Conservation (phyloP, 2,888 invertebrate species). For the Campoplex capitator region DNA sequence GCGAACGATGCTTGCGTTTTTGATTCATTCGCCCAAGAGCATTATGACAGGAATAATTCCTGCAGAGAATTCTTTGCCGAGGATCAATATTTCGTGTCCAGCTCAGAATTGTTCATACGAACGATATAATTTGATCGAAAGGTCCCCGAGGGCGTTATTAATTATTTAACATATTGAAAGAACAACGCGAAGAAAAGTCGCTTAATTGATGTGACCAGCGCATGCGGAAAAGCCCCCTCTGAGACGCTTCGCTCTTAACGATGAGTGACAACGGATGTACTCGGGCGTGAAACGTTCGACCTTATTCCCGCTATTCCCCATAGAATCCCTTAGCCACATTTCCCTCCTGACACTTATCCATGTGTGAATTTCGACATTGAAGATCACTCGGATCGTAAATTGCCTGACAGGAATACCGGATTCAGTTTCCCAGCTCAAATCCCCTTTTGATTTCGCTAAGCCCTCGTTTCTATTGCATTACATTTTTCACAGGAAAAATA, state of each 20-base stretch:
- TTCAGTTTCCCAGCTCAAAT: background rate
- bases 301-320: constrained; percentile 17
- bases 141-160: constrained; percentile 64
- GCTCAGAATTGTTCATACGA: background rate
- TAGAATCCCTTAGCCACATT: background rate
- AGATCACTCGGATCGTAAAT: constrained; percentile 3
- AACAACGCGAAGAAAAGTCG: constrained; percentile 48
- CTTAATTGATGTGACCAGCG: constrained; percentile 66
- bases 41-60: background rate
- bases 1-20: background rate
- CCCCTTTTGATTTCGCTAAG: background rate
- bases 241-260: constrained; percentile 45
- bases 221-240: constrained; percentile 22
- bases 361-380: constrained; percentile 1
- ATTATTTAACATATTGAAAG: constrained; percentile 66
- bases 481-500: background rate
- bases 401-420: background rate
- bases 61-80: background rate
- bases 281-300: constrained; percentile 38
- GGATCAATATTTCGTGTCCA: background rate
- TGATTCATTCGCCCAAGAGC: background rate
- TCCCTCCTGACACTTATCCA: constrained; percentile 10
- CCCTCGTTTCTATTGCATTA: background rate
- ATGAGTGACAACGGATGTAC: constrained; percentile 53
- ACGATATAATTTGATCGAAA: constrained; percentile 20